These are phyloP conservation scores for Alectura lathami DNA, from an alignment of 2,113 vertebrate species.

Conservation along the genomic window DNA sequence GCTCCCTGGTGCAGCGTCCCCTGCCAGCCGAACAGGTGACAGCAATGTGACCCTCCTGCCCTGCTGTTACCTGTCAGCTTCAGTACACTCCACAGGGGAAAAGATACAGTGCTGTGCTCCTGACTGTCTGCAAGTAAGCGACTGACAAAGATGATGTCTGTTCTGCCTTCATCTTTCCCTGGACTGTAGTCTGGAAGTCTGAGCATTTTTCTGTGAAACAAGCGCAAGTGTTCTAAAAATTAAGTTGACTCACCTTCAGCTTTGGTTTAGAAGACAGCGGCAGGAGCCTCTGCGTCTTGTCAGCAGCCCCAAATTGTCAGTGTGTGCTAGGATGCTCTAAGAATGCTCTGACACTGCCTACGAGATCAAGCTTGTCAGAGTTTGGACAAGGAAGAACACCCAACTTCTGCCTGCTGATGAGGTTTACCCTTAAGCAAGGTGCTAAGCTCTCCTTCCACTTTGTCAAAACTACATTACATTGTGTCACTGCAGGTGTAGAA, in stretches of 20 bases:
- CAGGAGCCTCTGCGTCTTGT: neutral
- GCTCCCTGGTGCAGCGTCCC: neutral
- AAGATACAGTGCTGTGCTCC: neutral
- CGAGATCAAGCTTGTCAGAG: neutral
- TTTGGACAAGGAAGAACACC: neutral
- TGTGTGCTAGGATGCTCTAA: neutral
- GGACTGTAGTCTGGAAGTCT: neutral
- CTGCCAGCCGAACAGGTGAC: neutral
- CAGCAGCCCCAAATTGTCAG: neutral
- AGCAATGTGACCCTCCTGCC: neutral
- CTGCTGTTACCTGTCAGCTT: neutral
- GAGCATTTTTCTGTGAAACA: neutral
- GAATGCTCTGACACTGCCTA: neutral
- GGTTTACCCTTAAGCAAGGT: neutral
- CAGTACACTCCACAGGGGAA: neutral
- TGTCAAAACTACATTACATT: neutral
- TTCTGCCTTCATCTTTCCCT: neutral
- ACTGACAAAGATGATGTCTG: neutral
- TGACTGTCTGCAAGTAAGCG: neutral
- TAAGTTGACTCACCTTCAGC: neutral
- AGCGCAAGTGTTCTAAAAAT: neutral
- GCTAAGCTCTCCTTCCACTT: neutral
- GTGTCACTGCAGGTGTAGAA: neutral
- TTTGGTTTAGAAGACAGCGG: neutral
- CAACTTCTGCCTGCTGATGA: neutral